These are phyloP conservation scores for Drosophila neonasuta DNA, from an alignment of 2,888 invertebrate genomes.

Conservation along the genomic window DNA sequence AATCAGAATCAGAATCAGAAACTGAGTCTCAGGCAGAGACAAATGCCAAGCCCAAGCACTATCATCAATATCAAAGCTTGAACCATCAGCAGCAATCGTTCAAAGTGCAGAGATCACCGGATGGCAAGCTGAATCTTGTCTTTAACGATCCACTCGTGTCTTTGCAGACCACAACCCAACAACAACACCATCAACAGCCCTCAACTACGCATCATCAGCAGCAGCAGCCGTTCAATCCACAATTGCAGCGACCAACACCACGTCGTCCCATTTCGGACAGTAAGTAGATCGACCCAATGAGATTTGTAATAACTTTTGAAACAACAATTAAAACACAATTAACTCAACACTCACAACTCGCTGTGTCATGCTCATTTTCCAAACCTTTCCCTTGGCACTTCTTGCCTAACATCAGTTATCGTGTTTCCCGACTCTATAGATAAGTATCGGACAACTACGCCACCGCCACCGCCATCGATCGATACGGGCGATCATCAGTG, in stretches of 20 bases:
- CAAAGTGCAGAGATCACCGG: slow-evolving; percentile 81
- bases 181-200: slow-evolving; percentile 1
- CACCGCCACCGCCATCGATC: slow-evolving; percentile 1
- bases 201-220: slow-evolving; percentile 5
- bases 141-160: slow-evolving; percentile 79
- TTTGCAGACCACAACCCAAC: slow-evolving; percentile 60
- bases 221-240: slow-evolving; percentile 22
- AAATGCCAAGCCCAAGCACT: slow-evolving; percentile 47
- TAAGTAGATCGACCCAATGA: slow-evolving; percentile 42
- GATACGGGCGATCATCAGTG: slow-evolving; percentile 51
- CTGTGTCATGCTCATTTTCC: slow-evolving; percentile 42
- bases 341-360: slow-evolving; percentile 40
- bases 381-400: slow-evolving; percentile 41
- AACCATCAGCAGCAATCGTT: slow-evolving; percentile 73
- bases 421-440: slow-evolving; percentile 61
- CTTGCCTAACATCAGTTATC: slow-evolving; percentile 63
- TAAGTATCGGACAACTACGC: slow-evolving; percentile 18
- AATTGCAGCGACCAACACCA: slow-evolving; percentile 27
- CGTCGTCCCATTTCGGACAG: slow-evolving; percentile 47
- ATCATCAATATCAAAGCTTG: slow-evolving; percentile 68
- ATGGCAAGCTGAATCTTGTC: slow-evolving; percentile 80
- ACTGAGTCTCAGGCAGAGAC: slow-evolving; percentile 22
- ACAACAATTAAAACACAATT: slow-evolving; percentile 35
- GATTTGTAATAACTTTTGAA: not conserved
- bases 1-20: slow-evolving; percentile 11